These are phyloP conservation scores for Diacarnus erythraeanus DNA, from an alignment of 37 sponge, comb jelly and placozoan species.

Conservation along the genomic window DNA sequence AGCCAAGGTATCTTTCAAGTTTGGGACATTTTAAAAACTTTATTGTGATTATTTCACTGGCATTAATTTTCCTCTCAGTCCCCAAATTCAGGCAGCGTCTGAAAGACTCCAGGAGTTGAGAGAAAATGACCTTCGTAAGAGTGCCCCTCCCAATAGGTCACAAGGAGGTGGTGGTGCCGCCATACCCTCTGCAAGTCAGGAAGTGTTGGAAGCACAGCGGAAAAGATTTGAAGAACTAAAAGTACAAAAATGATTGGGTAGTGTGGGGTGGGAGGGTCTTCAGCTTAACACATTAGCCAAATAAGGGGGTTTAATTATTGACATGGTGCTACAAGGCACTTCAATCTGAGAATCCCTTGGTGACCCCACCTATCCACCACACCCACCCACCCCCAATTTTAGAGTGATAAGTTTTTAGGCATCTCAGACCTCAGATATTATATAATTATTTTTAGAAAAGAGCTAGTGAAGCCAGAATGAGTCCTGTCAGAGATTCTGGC, in stretches of 20 bases:
- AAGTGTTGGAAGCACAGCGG: conserved; percentile 63
- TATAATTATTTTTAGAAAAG: not conserved
- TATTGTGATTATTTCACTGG: no score
- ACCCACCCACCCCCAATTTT: no score
- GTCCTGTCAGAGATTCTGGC: not conserved
- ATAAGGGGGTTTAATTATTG: no score
- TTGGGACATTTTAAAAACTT: no score
- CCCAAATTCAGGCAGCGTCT: conserved; percentile 44
- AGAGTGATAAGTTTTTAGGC: not conserved
- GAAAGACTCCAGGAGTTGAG: conserved; percentile 35
- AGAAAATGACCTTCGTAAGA: not conserved
- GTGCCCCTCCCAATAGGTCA: not conserved
- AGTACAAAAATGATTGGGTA: not conserved
- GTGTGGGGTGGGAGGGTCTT: not conserved
- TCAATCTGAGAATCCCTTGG: no score
- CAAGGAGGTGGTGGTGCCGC: not conserved
- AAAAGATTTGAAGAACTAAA: conserved; percentile 68
- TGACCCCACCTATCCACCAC: no score
- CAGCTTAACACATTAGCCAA: no score
- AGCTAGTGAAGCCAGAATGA: not conserved
- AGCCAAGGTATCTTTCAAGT: conserved; percentile 65
- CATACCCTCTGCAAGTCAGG: conserved; percentile 43
- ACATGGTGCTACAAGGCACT: no score
- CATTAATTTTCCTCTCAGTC: conserved; percentile 6
- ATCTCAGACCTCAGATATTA: not conserved